These are phyloP conservation scores for Leucoma salicis DNA, from an alignment of 2,888 invertebrate genomes.

Conservation along the genomic window DNA sequence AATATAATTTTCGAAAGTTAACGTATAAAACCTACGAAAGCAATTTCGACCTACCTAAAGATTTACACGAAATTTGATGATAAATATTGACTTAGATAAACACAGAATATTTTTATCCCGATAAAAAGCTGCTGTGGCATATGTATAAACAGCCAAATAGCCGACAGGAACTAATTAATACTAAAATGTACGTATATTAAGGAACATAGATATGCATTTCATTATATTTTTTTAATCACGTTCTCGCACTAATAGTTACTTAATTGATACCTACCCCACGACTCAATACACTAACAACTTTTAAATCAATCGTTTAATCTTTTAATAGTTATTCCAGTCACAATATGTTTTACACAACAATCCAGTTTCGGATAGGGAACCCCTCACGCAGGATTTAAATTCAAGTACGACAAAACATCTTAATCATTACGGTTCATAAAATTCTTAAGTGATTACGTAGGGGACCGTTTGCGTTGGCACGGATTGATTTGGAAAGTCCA, in stretches of 20 bases:
- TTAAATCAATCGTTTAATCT: conserved; percentile 54
- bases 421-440: conserved; percentile 81
- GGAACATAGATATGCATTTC: too few species aligned
- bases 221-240: conserved; percentile 3
- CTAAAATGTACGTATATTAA: too few species aligned
- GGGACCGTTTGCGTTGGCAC: conserved; percentile 67
- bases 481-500: conserved; percentile 75
- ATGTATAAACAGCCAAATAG: too few species aligned
- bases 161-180: too few species aligned
- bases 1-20: too few species aligned
- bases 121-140: too few species aligned
- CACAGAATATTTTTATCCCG: too few species aligned
- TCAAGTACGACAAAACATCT: conserved; percentile 73
- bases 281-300: conserved; percentile 25
- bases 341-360: conserved; percentile 69
- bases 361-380: conserved; percentile 37
- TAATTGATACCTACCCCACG: conserved; percentile 26
- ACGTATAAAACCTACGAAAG: too few species aligned
- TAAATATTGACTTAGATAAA: too few species aligned
- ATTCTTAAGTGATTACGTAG: conserved; percentile 79
- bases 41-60: too few species aligned
- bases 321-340: conserved; percentile 73
- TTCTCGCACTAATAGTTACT: conserved; percentile 25
- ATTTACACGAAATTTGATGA: too few species aligned
- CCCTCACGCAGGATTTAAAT: conserved; percentile 54